phyloP scores from a whole-genome alignment of 2,888 invertebrate species.

The Hydriomena furcata region DNA sequence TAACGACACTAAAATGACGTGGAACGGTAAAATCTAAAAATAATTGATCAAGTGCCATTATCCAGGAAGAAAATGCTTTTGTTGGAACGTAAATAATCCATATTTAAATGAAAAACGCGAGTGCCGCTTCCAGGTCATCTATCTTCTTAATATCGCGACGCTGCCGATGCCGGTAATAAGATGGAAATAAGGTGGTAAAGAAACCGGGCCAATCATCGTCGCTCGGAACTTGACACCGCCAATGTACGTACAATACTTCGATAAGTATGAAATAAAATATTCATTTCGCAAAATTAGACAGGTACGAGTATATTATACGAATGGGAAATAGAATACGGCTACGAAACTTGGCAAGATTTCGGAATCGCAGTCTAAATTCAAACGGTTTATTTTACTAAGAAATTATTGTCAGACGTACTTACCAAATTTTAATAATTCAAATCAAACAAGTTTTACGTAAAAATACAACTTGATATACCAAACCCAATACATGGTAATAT shows the following conservation, averaged over 20 bases:
- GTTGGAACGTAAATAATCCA: too few relatives aligned
- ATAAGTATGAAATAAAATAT: slow-evolving; percentile 42
- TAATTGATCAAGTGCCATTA: too few relatives aligned
- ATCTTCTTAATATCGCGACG: slow-evolving; percentile 79
- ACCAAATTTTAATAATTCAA: too few relatives aligned
- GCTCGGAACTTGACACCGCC: slow-evolving; percentile 68
- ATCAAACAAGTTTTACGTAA: too few relatives aligned
- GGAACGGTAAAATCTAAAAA: too few relatives aligned
- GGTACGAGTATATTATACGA: slow-evolving; percentile 23
- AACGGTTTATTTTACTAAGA: neutral
- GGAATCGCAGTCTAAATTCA: slow-evolving; percentile 5
- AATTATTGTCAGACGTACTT: too few relatives aligned
- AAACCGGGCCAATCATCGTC: slow-evolving; percentile 77
- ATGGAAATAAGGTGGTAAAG: slow-evolving; percentile 80
- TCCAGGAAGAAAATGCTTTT: too few relatives aligned
- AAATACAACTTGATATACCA: too few relatives aligned
- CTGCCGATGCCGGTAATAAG: slow-evolving; percentile 80
- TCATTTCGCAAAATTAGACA: slow-evolving; percentile 33
- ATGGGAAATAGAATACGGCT: slow-evolving; percentile 30
- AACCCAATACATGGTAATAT: too few relatives aligned
- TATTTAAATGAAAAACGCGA: too few relatives aligned
- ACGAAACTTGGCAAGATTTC: slow-evolving; percentile 17
- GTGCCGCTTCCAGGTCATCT: too few relatives aligned
- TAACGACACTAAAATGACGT: too few relatives aligned
- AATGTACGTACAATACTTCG: slow-evolving; percentile 48